phyloP scores from a whole-genome alignment of 2,113 vertebrate genomes.

The Oncorhynchus masou region DNA sequence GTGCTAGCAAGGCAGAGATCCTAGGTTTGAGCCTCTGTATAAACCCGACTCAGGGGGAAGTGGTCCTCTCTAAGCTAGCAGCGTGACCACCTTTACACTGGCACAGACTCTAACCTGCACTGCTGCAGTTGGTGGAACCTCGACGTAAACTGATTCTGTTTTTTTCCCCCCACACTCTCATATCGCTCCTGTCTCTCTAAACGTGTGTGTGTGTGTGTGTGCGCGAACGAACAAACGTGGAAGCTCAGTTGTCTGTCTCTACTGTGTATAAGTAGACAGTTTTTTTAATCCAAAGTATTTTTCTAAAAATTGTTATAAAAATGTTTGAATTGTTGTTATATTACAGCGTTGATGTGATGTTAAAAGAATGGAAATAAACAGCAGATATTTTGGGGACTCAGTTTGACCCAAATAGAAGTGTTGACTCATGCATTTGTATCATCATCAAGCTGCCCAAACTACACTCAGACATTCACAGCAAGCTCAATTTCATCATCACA shows the following conservation, averaged over 20 bases:
- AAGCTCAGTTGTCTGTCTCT: neutral
- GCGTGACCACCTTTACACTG: no score
- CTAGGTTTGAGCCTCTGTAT: no score
- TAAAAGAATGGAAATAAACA: neutral
- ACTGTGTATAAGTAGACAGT: constrained; percentile 15
- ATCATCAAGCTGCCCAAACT: neutral
- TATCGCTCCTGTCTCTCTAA: no score
- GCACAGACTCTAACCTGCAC: no score
- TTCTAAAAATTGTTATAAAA: neutral
- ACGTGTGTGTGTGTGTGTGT: neutral
- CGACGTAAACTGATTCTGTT: no score
- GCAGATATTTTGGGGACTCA: neutral
- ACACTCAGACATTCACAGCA: neutral
- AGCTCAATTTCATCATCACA: no score
- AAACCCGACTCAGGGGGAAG: no score
- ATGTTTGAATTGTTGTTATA: neutral
- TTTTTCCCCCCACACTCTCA: no score
- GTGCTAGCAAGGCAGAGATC: neutral
- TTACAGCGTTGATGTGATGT: neutral
- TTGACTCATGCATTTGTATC: neutral
- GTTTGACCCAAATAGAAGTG: neutral
- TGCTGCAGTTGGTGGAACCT: no score
- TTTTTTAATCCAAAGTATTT: constrained; percentile 41
- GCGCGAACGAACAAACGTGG: neutral
- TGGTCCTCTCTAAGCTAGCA: no score